These are phyloP conservation scores for Thamnaconus septentrionalis DNA, from an alignment of 2,113 vertebrate genomes.

Conservation along the genomic window DNA sequence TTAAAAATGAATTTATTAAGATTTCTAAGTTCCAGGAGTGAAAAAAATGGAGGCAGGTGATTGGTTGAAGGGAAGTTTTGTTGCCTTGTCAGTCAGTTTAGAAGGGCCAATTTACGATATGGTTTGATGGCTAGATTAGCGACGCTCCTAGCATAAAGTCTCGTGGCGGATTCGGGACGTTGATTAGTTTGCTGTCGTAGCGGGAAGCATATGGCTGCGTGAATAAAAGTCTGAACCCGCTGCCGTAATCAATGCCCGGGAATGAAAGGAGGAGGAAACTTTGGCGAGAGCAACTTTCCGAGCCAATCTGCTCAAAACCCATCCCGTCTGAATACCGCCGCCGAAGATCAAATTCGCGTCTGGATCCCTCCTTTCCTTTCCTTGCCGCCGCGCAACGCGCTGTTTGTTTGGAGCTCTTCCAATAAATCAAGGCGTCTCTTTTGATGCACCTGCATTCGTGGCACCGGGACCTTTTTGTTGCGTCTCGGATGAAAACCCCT, in stretches of 20 bases:
- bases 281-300: constrained; percentile 24
- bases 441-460: constrained; percentile 32
- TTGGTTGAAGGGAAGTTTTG: no score
- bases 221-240: constrained; percentile 50
- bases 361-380: constrained; percentile 1
- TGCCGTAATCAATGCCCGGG: constrained; percentile 46
- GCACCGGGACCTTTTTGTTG: constrained; percentile 17
- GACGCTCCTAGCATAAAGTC: no score
- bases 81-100: no score
- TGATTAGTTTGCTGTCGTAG: no score
- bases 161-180: no score
- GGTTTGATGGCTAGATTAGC: no score
- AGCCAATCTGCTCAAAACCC: constrained; percentile 19
- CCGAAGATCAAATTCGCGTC: constrained; percentile 23
- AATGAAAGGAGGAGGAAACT: constrained; percentile 39
- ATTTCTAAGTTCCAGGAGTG: no score
- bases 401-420: constrained; percentile 17
- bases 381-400: no score
- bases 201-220: constrained; percentile 36
- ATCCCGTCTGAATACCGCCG: no score
- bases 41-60: no score
- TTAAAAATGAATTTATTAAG: no score
- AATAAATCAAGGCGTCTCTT: constrained; percentile 34
- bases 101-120: no score
- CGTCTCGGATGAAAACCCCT: constrained; percentile 41